Base-by-base conservation (phyloP, 2,797 vertebrate species). In the Catostomus latipinnis region DNA sequence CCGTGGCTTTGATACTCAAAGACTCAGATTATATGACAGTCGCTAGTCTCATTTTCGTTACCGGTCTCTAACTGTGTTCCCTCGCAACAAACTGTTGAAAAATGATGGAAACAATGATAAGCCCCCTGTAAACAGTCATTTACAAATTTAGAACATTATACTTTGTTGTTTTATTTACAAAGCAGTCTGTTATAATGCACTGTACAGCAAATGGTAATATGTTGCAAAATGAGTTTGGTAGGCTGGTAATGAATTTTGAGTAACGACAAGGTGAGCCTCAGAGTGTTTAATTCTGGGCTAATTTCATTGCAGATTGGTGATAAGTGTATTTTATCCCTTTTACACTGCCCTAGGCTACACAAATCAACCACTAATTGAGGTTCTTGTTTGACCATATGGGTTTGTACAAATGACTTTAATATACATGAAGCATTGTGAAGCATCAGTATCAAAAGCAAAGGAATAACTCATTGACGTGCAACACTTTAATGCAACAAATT, bases 371-470 rank as follows among this genome's bases (percentile, higher is more conserved):
- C 83, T 92, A 91, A 91, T 91, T 83, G 84, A 91, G 84, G 86
- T 82, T 84, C 88, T 88, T 84, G 77, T 86, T 78, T 66, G 74
- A 91, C 90, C 90, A 84, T 78, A 87, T 82, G 82, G 85, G 86
- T 93, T 88, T 87, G 92, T 93, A 93, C 90, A 91, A 91, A 93
- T 89, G 83, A 86, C 86, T 93, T 91, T 91, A 92, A 92, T 92
- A 91, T 89, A 86, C 84, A 86, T 80, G 85, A 83, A 81, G 87
- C 90, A 90, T 92, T 89, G 88, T 88, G 87, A 89, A 81, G 82
- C 90, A 92, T 93, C 86, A 90, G 88, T 91, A 91, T 93, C 90
- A 87, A 88, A 89, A 87, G 87, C 83, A 84, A 66, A 52, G 52
- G 60, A 84, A 90, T 91, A 88, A 90, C 89, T 92, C 84, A 85